Percentiles rank a stretch among this genome's conserved stretches.
Evolutionary conservation across 2,888 invertebrate species (phyloP).

Genomic region (Drosophila incognita): DNA sequence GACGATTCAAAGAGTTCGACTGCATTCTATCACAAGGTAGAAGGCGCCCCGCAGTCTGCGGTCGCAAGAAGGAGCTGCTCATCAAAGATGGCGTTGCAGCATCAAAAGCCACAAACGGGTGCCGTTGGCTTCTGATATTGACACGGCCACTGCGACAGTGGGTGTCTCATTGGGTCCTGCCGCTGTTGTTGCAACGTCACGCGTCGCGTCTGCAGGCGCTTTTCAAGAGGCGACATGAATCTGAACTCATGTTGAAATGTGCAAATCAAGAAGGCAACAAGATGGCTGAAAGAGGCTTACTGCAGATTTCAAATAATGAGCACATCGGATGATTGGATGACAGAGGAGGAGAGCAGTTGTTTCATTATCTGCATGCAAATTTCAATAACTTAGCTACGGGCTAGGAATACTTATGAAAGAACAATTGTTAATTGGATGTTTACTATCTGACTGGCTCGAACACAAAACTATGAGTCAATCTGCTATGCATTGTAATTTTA

Average conservation of each 20-base stretch:
- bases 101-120: conserved; percentile 24
- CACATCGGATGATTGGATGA: background rate
- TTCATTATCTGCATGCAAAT: conserved; percentile 11
- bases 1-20: background rate
- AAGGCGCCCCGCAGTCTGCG: conserved; percentile 5
- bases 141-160: conserved; percentile 12
- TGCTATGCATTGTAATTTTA: background rate
- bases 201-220: background rate
- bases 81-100: conserved; percentile 14
- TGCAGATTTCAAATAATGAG: conserved; percentile 9
- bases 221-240: conserved; percentile 12
- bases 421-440: background rate
- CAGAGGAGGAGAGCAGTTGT: background rate
- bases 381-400: background rate
- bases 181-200: background rate
- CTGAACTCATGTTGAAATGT: conserved; percentile 43
- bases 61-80: conserved; percentile 1
- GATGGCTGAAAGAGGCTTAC: conserved; percentile 18
- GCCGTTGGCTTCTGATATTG: conserved; percentile 33
- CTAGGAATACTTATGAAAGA: background rate
- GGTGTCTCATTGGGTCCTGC: background rate
- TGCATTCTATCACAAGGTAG: background rate
- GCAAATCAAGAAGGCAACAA: conserved; percentile 41
- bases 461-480: background rate
- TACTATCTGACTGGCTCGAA: background rate